phyloP scores from a whole-genome alignment of 2,797 vertebrate genomes.

The Diceros bicornis region DNA sequence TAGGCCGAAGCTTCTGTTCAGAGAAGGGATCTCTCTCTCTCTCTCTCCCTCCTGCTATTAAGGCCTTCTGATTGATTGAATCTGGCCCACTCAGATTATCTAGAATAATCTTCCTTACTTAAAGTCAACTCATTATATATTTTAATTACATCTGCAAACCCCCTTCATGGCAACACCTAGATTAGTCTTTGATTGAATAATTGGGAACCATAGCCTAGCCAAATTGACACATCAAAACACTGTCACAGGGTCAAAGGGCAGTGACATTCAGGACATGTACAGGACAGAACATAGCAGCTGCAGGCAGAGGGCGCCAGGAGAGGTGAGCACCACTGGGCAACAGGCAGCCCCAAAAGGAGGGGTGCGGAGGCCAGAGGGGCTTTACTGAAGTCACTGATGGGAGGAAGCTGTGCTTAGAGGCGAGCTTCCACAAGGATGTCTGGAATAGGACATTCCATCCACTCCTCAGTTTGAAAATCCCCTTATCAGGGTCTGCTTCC shows the following conservation, averaged over 20 bases:
- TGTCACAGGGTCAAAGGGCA: background rate
- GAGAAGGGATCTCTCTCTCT: background rate
- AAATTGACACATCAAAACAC: background rate
- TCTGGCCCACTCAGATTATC: background rate
- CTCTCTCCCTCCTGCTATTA: background rate
- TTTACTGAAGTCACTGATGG: background rate
- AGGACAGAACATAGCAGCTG: background rate
- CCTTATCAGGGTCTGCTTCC: background rate
- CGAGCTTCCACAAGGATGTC: background rate
- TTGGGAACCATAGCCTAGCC: background rate
- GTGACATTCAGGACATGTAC: background rate
- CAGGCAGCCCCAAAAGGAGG: background rate
- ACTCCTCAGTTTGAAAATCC: background rate
- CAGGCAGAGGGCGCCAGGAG: background rate
- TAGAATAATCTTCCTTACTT: background rate
- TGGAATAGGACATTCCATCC: background rate
- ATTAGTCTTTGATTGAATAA: background rate
- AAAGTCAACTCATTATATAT: background rate
- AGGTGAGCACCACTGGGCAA: background rate
- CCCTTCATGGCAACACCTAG: background rate
- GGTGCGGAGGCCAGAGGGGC: background rate
- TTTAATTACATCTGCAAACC: background rate
- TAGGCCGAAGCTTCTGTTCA: background rate
- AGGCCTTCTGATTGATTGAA: background rate
- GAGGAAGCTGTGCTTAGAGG: background rate